A percentile compares a stretch with the other conserved stretches of the same genome.
phyloP scores from a whole-genome alignment of 2,797 vertebrate genomes.

The Mus caroli region DNA sequence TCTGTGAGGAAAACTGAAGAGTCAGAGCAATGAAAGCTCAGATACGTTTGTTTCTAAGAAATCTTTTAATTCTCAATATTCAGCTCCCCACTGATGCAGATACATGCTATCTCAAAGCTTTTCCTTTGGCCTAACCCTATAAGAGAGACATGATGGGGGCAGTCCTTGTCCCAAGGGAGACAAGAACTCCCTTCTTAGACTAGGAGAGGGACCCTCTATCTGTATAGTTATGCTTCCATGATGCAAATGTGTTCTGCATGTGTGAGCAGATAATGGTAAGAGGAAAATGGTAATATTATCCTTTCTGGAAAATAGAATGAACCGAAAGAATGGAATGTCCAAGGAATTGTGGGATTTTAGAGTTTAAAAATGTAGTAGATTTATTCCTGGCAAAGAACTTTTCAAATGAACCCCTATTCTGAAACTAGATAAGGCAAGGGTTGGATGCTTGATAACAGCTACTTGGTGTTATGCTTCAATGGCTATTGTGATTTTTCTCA shows the following conservation, averaged over 20 bases:
- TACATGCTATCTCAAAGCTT: background rate
- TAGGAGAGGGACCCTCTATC: background rate
- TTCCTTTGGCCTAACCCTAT: background rate
- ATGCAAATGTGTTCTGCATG: background rate
- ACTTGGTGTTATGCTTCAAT: background rate
- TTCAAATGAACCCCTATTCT: background rate
- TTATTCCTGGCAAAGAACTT: background rate
- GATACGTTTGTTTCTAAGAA: slow-evolving; percentile 9
- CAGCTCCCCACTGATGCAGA: background rate
- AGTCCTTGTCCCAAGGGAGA: background rate
- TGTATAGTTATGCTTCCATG: background rate
- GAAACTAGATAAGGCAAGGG: background rate
- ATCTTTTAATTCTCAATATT: background rate
- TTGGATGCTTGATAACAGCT: background rate
- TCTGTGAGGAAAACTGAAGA: slow-evolving; percentile 37
- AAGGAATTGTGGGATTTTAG: background rate
- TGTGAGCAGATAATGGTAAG: background rate
- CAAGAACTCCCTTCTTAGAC: background rate
- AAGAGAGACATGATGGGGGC: background rate
- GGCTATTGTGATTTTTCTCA: background rate
- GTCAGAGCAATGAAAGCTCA: background rate
- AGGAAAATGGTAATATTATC: background rate
- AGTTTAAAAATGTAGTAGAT: background rate
- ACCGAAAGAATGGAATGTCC: background rate
- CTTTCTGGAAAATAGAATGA: background rate